Percentiles rank a stretch among this genome's conserved stretches.
These are phyloP conservation scores for Barbus barbus DNA, from an alignment of 2,113 vertebrate genomes.

Conservation along the genomic window DNA sequence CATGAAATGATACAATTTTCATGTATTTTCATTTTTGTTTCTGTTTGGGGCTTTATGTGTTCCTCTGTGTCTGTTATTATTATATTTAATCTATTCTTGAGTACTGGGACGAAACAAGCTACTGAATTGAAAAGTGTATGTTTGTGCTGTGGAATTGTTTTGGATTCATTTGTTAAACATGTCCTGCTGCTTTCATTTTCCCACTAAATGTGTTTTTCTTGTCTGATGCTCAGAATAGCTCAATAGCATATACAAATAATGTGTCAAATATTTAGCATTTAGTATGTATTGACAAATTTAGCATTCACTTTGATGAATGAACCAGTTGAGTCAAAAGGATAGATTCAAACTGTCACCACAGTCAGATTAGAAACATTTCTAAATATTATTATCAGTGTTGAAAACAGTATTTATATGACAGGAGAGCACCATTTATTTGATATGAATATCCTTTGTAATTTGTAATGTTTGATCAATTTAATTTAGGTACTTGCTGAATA, in stretches of 20 bases:
- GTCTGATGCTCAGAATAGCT: too few relatives aligned
- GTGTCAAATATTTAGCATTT: not conserved
- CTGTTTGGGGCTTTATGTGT: constrained; percentile 1
- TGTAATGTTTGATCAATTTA: not conserved
- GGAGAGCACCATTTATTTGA: too few relatives aligned
- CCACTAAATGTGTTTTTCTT: not conserved
- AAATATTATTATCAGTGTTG: too few relatives aligned
- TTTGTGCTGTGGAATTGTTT: not conserved
- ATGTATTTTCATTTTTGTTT: constrained; percentile 4
- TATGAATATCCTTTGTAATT: too few relatives aligned
- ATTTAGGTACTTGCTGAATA: not conserved
- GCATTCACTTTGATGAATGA: not conserved
- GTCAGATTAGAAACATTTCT: not conserved
- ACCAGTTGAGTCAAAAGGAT: not conserved
- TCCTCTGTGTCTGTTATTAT: not conserved
- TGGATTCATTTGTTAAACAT: not conserved
- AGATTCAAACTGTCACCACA: not conserved
- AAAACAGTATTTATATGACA: too few relatives aligned
- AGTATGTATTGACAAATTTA: not conserved
- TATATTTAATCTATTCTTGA: not conserved
- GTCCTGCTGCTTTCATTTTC: not conserved
- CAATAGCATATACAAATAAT: not conserved
- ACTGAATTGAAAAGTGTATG: not conserved
- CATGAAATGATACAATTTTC: not conserved
- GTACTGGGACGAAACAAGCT: not conserved